Evolutionary conservation across 2,113 vertebrate species (phyloP).

Genomic region (Cyprinus carpio): DNA sequence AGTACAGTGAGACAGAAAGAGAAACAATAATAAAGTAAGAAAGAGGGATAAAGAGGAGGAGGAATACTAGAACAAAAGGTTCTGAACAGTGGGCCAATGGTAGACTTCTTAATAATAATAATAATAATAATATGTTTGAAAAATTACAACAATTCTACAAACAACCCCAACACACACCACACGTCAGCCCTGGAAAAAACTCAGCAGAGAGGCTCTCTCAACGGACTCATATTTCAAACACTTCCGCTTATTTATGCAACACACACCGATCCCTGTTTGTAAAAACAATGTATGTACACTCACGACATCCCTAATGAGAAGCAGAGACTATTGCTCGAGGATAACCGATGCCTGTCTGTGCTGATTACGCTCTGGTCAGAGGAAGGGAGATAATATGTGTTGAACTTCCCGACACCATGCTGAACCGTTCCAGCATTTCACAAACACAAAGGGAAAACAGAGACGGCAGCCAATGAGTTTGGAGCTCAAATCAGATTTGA

Average conservation of each 20-base stretch:
- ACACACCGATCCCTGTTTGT: constrained; percentile 19
- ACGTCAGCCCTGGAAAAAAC: background rate
- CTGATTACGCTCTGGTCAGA: constrained; percentile 31
- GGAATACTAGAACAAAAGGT: background rate
- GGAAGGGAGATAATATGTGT: constrained; percentile 2
- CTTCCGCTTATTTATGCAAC: constrained; percentile 17
- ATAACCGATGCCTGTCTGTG: constrained; percentile 39
- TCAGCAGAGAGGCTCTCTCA: background rate
- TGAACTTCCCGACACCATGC: constrained; percentile 24
- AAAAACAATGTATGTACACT: constrained; percentile 20
- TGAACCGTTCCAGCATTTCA: constrained; percentile 14
- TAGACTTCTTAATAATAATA: constrained; percentile 6
- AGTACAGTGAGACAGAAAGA: background rate
- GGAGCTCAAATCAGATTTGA: constrained; percentile 7
- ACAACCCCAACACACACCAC: constrained; percentile 4
- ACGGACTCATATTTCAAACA: constrained; percentile 19
- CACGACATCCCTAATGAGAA: constrained; percentile 32
- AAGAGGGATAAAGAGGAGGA: background rate
- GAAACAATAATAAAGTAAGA: constrained; percentile 10
- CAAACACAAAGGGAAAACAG: constrained; percentile 25
- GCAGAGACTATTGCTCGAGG: constrained; percentile 24
- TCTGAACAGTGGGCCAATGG: background rate
- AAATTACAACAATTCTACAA: constrained; percentile 21
- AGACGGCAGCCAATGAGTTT: background rate
- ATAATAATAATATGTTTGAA: no score